Conservation (phyloP, 2,888 invertebrate species). For the Prosapia bicincta region DNA sequence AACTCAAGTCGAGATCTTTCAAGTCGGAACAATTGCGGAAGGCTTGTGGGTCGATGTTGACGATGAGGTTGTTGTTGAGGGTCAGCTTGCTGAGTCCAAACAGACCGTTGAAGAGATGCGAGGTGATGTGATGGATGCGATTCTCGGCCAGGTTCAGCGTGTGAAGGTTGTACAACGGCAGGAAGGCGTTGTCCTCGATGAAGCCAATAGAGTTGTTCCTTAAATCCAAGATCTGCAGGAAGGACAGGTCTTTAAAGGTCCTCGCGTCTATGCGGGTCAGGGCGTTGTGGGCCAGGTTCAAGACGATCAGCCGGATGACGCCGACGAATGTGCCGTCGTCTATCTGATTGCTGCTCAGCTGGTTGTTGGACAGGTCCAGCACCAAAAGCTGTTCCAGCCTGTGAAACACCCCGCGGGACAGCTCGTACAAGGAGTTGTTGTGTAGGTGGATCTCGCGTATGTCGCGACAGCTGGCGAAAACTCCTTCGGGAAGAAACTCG, state of each 20-base stretch:
- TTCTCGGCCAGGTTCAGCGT: constrained; percentile 88
- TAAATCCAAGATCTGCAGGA: constrained; percentile 79
- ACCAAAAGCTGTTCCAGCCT: constrained; percentile 79
- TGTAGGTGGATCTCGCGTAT: constrained; percentile 78
- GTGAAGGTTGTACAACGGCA: constrained; percentile 84
- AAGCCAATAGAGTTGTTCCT: constrained; percentile 86
- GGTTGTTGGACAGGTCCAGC: constrained; percentile 80
- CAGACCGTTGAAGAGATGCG: constrained; percentile 77
- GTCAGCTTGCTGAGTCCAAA: constrained; percentile 81
- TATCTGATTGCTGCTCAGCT: constrained; percentile 77
- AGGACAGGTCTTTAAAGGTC: constrained; percentile 83
- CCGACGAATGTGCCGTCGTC: constrained; percentile 83
- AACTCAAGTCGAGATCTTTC: constrained; percentile 84
- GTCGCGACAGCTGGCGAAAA: constrained; percentile 78
- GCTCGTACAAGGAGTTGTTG: constrained; percentile 77
- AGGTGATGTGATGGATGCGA: constrained; percentile 73
- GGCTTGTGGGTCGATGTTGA: constrained; percentile 72
- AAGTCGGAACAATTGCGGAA: constrained; percentile 85
- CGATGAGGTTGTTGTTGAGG: constrained; percentile 79
- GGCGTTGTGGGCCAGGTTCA: constrained; percentile 84
- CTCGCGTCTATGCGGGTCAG: constrained; percentile 76
- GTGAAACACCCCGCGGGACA: constrained; percentile 80
- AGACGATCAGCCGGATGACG: constrained; percentile 75
- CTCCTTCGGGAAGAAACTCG: constrained; percentile 72
- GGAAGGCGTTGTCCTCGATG: constrained; percentile 82